A percentile compares a stretch with the other conserved stretches of the same genome.
These are phyloP conservation scores for Esox lucius DNA, from an alignment of 2,797 vertebrate species.

Conservation along the genomic window DNA sequence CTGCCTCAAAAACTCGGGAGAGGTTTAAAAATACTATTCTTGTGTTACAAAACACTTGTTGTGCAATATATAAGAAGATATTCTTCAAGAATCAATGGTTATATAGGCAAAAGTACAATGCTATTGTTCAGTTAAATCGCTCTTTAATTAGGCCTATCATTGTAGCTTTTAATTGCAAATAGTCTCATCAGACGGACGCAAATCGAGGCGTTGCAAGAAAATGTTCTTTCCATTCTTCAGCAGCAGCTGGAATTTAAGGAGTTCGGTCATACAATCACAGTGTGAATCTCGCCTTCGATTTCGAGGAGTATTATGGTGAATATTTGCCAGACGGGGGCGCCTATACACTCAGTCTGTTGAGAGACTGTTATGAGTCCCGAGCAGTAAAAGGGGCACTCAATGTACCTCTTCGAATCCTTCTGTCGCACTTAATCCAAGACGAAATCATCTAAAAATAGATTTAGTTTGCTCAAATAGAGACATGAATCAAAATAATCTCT, in stretches of 20 bases:
- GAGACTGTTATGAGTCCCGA: slow-evolving; percentile 3
- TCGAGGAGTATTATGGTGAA: slow-evolving; percentile 34
- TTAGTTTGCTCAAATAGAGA: not conserved
- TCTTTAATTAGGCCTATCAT: too few species aligned
- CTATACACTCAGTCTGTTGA: slow-evolving; percentile 53
- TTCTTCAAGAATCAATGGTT: too few species aligned
- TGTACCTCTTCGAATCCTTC: not conserved
- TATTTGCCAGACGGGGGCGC: slow-evolving; percentile 67
- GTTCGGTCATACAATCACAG: not conserved
- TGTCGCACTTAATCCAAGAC: slow-evolving; percentile 2
- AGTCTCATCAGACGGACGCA: not conserved
- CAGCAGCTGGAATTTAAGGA: not conserved
- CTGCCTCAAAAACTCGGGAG: not conserved
- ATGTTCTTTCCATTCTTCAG: not conserved
- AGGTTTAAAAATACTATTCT: too few species aligned
- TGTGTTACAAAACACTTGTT: too few species aligned
- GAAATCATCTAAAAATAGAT: not conserved
- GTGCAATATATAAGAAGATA: too few species aligned
- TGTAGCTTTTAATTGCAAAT: not conserved
- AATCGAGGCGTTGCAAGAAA: not conserved
- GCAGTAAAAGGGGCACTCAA: slow-evolving; percentile 2
- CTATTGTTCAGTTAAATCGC: too few species aligned
- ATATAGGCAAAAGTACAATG: too few species aligned
- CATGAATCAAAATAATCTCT: not conserved
- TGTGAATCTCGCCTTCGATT: not conserved